A percentile compares a stretch with the other conserved stretches of the same genome.
phyloP scores from a whole-genome alignment of 2,113 vertebrate species.

The Callopanchax toddi region DNA sequence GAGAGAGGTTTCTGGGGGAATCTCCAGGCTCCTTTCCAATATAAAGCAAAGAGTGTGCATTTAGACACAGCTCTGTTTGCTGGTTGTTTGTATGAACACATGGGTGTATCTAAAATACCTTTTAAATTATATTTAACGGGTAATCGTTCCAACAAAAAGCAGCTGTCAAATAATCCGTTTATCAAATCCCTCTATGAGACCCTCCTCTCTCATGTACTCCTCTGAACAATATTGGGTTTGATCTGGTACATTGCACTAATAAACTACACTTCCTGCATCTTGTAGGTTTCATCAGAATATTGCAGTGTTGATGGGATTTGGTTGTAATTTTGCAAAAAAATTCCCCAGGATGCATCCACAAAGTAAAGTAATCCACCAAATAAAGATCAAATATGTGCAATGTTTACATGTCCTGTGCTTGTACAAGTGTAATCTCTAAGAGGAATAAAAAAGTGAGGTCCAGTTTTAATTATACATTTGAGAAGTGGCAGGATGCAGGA shows the following conservation, averaged over 20 bases:
- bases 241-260: slow-evolving; percentile 23
- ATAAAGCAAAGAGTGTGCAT: slow-evolving; percentile 27
- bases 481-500: slow-evolving; percentile 49
- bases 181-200: slow-evolving; percentile 41
- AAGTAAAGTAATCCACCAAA: slow-evolving; percentile 34
- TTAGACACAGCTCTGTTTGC: slow-evolving; percentile 5
- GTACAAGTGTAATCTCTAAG: slow-evolving; percentile 12
- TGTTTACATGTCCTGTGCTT: slow-evolving; percentile 33
- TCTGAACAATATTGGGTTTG: slow-evolving; percentile 46
- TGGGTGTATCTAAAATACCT: slow-evolving; percentile 37
- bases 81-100: slow-evolving; percentile 18
- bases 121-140: slow-evolving; percentile 37
- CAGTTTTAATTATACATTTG: slow-evolving; percentile 72
- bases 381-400: slow-evolving; percentile 39
- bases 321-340: slow-evolving; percentile 6
- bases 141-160: slow-evolving; percentile 25
- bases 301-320: neutral
- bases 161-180: slow-evolving; percentile 44
- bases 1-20: slow-evolving; percentile 49
- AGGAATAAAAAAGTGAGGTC: slow-evolving; percentile 13
- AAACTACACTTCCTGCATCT: slow-evolving; percentile 12
- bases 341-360: slow-evolving; percentile 3
- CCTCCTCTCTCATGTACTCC: slow-evolving; percentile 25
- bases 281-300: neutral
- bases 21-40: slow-evolving; percentile 37